These are phyloP conservation scores for Idaea aversata DNA, from an alignment of 2,888 invertebrate species.

Conservation along the genomic window DNA sequence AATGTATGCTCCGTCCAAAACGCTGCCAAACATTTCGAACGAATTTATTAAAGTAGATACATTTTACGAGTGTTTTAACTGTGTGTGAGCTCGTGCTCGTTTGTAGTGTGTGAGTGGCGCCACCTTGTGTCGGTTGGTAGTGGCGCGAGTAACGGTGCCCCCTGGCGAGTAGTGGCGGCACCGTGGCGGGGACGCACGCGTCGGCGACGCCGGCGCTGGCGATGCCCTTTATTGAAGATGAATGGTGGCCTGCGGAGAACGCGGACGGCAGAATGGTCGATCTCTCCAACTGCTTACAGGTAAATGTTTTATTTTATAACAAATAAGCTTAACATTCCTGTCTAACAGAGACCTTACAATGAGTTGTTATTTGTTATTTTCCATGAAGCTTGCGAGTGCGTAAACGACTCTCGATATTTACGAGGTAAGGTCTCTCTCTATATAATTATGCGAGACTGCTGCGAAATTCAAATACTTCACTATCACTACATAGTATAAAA, in stretches of 20 bases:
- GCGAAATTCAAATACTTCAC: too few species aligned
- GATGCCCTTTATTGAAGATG: slow-evolving; percentile 98
- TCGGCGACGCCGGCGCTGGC: slow-evolving; percentile 84
- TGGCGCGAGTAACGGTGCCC: slow-evolving; percentile 58
- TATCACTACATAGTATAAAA: too few species aligned
- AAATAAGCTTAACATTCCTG: neutral
- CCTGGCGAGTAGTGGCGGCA: slow-evolving; percentile 67
- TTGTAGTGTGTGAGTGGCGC: slow-evolving; percentile 24
- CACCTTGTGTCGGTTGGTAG: slow-evolving; percentile 34
- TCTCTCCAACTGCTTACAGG: slow-evolving; percentile 93
- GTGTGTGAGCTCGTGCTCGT: slow-evolving; percentile 56
- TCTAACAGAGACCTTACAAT: too few species aligned
- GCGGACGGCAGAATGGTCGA: slow-evolving; percentile 95
- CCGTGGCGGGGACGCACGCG: slow-evolving; percentile 84
- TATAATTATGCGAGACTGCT: too few species aligned
- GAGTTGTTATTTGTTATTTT: slow-evolving; percentile 4
- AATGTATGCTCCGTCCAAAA: slow-evolving; percentile 76
- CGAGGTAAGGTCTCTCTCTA: too few species aligned
- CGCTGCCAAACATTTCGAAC: slow-evolving; percentile 73
- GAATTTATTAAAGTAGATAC: slow-evolving; percentile 72
- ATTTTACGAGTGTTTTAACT: slow-evolving; percentile 51
- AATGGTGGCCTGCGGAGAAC: slow-evolving; percentile 97
- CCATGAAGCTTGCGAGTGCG: too few species aligned
- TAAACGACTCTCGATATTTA: too few species aligned
- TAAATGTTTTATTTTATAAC: slow-evolving; percentile 43